phyloP scores from a whole-genome alignment of 2,888 invertebrate genomes.

The Stegophylla sp. region DNA sequence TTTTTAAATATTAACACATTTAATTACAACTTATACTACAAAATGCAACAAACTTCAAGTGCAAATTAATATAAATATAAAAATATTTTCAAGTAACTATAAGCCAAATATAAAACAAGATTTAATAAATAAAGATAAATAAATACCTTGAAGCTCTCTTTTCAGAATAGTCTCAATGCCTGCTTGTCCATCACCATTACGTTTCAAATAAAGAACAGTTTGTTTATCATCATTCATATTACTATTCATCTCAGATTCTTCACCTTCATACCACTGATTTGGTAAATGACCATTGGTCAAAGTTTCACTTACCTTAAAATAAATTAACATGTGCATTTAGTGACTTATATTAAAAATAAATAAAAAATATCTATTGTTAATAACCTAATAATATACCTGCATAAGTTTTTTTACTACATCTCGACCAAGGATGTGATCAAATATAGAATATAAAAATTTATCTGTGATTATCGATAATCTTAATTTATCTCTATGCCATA shows the following conservation, averaged over 20 bases:
- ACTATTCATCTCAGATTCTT: conserved; percentile 40
- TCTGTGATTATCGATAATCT: conserved; percentile 83
- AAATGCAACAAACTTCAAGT: not conserved
- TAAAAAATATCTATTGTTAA: conserved; percentile 1
- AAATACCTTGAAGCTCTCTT: conserved; percentile 53
- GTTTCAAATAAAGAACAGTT: conserved; percentile 55
- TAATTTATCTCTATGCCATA: conserved; percentile 86
- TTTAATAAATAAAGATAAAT: not conserved
- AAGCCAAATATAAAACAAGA: too few species aligned
- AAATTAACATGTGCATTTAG: not conserved
- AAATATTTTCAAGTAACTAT: not conserved
- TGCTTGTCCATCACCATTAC: conserved; percentile 56
- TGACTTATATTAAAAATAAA: not conserved
- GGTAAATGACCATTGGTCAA: conserved; percentile 53
- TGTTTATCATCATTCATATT: conserved; percentile 51
- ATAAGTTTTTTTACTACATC: conserved; percentile 87
- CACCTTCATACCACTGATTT: conserved; percentile 48
- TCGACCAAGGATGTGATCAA: conserved; percentile 83
- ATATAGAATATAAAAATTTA: conserved; percentile 82
- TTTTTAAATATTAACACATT: not conserved
- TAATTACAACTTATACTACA: not conserved
- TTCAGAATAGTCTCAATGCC: conserved; percentile 55
- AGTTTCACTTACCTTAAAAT: conserved; percentile 47
- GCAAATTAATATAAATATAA: conserved; percentile 5
- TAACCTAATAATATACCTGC: conserved; percentile 70